Base-by-base conservation (phyloP, 2,113 vertebrate genomes). In the Caracal caracal region DNA sequence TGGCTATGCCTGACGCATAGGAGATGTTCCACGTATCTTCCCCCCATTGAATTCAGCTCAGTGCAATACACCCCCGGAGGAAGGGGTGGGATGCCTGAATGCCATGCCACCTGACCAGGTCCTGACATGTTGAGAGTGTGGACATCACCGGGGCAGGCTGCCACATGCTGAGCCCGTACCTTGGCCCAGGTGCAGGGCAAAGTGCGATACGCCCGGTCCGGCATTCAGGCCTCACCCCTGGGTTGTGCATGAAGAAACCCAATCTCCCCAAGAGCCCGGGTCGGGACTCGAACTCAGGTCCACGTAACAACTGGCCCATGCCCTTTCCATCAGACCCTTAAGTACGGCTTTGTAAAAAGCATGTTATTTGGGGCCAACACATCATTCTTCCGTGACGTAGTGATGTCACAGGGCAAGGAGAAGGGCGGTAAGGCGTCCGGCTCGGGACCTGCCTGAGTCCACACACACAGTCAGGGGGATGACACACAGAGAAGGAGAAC, bases 101-200 rank as follows among this genome's bases (percentile, higher is more conserved):
- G 94, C 81, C 92, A 88, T 8, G n/a, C 66, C 81, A 85, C 89
- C 47, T 68, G 80, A 40, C 79, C 49, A 59, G 92, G 81, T 33
- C 84, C 91, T 84, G 82, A 81, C 7, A 28, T 63, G 71, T 28
- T 33, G 53, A 40, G 15, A 24, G 37, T 12, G 26, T 16, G 24
- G n/a, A 10, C 73, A 16, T 33, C 35, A 0, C 40, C 37, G 13
- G 59, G 87, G n/a, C 11, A 24, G 63, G 53, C 40, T 10, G 8
- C 49, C 12, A 0, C 3, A 59, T 22, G 22, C 53, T 3, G 19
- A 79, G 78, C 78, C 85, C 8, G 33, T 20, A 3, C 19, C n/a
- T 26, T 1, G 3, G 3, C 13, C 78, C 15, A 10, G 8, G 17
- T 2, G 13, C 3, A n/a, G 47, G 30, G 65, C 35, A 35, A 10